Evolutionary conservation across 2,797 vertebrate genomes (phyloP), one percentile per base, ranked within the genome.

Genomic region (Phoxinus dragarum): DNA sequence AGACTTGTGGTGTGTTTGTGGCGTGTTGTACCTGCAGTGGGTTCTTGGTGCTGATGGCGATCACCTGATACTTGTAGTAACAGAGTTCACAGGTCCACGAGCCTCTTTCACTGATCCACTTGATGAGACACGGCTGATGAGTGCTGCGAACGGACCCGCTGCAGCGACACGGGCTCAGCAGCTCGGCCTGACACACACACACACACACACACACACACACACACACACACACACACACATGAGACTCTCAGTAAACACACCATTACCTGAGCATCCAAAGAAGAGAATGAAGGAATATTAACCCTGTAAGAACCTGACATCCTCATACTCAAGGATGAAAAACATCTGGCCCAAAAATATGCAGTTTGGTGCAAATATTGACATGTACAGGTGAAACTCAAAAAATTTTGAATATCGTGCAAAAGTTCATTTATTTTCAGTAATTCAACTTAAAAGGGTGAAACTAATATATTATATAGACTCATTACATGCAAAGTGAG

Each of bases 11-110:
- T 52, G 17, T 17, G 54, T 75, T 36, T 23, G 73, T 49, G 27
- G 0, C 10, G 10, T 34, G 61, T 36, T 90, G 95, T 95, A 99
- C 98, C 98, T 99, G 98, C 88, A 99, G 96, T 75, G 98, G 98
- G 93, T 99, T 99, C 95, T 99, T 99, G 93, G 98, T 99, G 96
- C 97, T 99, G 95, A 99, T 99, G 95, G 98, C 97, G 90, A 99
- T 98, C 94, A 99, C 98, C 85, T 99, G 97, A 91, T 99, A 99
- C 94, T 99, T 99, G 95, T 99, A 99, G 94, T 98, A 99, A 93
- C 98, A 99, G 85, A 99, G 96, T 91, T 99, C 98, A 85, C 98
- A 99, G 91, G 97, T 98, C 98, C 98, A 99, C 91, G 98, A 99
- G 40, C 98, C 98, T 80, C 98, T 94, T 93, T 99, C 98, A 0